Evolutionary conservation across 37 sponge, comb jelly and placozoan species (phyloP).

Genomic region (Aplysina aerophoba): DNA sequence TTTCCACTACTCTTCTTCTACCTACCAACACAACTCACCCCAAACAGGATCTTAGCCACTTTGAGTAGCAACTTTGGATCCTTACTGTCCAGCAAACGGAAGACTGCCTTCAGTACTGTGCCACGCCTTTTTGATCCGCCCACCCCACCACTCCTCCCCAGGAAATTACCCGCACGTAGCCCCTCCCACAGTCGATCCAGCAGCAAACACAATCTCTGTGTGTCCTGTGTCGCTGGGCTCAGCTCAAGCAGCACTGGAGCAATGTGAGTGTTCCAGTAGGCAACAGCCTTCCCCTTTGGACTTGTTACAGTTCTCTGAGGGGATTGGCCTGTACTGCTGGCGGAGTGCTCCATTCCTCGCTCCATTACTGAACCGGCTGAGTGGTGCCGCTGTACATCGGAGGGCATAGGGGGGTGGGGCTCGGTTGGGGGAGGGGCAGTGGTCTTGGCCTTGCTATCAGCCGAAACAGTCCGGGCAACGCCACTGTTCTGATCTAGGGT

Average conservation of each 20-base stretch:
- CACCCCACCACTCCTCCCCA: constrained; percentile 68
- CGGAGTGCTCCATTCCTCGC: background rate
- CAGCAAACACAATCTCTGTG: constrained; percentile 34
- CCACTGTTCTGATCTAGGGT: no score
- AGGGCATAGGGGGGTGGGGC: background rate
- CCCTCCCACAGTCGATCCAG: constrained; percentile 45
- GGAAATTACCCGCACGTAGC: constrained; percentile 30
- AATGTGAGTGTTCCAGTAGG: constrained; percentile 65
- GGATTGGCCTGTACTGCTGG: background rate
- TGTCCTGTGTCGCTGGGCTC: constrained; percentile 6
- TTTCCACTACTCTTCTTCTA: background rate
- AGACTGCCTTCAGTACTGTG: constrained; percentile 52
- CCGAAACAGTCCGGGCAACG: background rate
- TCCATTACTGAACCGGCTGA: background rate
- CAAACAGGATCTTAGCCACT: constrained; percentile 68
- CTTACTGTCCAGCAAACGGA: constrained; percentile 61
- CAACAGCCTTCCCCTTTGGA: constrained; percentile 22
- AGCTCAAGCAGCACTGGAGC: constrained; percentile 56
- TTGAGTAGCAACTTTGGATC: constrained; percentile 65
- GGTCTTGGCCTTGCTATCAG: background rate
- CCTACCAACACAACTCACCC: constrained; percentile 46
- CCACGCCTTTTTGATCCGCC: constrained; percentile 59
- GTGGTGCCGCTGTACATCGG: background rate
- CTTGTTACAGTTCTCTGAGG: background rate
- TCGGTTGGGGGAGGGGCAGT: background rate